Base-by-base conservation (phyloP, 2,113 vertebrate genomes). In the Amphiprion percula region DNA sequence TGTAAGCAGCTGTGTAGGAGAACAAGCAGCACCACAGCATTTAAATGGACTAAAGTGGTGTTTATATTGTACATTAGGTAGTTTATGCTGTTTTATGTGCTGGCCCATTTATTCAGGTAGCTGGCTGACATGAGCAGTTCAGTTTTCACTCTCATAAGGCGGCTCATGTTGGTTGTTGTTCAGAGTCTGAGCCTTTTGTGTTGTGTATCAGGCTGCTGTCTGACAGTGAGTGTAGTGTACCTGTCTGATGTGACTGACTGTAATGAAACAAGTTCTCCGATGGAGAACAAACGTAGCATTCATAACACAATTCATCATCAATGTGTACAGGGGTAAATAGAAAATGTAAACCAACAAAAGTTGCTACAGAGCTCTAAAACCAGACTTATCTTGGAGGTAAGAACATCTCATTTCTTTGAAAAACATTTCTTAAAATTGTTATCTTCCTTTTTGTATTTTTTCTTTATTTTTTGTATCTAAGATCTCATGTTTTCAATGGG, bases 81-180 rank as follows among this genome's bases (percentile, higher is more conserved):
- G 47, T 49, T 47, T 23, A 39, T 62, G 52, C 41, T 21, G 26
- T 30, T 70, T 71, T 67, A 75, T 79, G 61, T n/a, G 60, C 72
- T 65, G 41, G 26, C 21, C 26, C 23, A 12, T 49, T 72, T 59
- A 12, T 11, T 12, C 0, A 24, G 65, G 28, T 23, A 52, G 68
- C 60, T 79, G 44, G 37, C 37, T 66, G 39, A 66, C 37, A 37
- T 54, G 44, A 53, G 44, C 2, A 0, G 21, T 56, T 54, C 15
- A 49, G 26, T 50, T 56, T 73, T 44, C 8, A 37, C 33, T 37
- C 9, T 37, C 7, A 30, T 37, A 37, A 8, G 33, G 7, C 33
- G 1, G 33, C 33, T 37, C 8, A 1, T 47, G 46, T 47, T 15
- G 46, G 15, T 17, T 47, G 15, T 47, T 47, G 15, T 16, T 47